A percentile compares a stretch with the other conserved stretches of the same genome.
These are phyloP conservation scores for Yponomeuta malinellus DNA, from an alignment of 2,888 invertebrate genomes.

Conservation along the genomic window DNA sequence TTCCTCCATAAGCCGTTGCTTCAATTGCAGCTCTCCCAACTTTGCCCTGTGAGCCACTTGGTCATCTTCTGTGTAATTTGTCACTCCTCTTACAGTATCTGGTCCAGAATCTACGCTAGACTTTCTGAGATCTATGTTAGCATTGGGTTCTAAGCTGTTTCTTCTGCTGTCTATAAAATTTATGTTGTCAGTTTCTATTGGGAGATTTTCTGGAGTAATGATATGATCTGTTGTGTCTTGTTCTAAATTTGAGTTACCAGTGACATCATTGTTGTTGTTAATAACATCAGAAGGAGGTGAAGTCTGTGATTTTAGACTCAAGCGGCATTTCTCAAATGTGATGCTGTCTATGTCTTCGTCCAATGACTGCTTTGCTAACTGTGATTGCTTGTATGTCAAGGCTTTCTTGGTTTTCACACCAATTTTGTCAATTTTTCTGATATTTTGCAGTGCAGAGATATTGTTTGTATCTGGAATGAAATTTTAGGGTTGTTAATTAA, in stretches of 20 bases:
- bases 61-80: conserved; percentile 56
- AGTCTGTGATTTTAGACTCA: conserved; percentile 47
- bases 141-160: not conserved
- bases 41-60: conserved; percentile 66
- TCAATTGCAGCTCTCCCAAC: conserved; percentile 80
- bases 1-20: conserved; percentile 85
- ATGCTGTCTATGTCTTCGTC: conserved; percentile 52
- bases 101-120: conserved; percentile 36
- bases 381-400: conserved; percentile 36
- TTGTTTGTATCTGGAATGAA: conserved; percentile 6
- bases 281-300: conserved; percentile 24
- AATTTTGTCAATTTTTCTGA: conserved; percentile 40
- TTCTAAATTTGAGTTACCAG: conserved; percentile 23
- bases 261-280: conserved; percentile 26
- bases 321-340: conserved; percentile 59
- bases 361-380: conserved; percentile 37
- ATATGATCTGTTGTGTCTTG: not conserved
- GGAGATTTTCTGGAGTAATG: not conserved
- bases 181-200: not conserved
- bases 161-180: conserved; percentile 23
- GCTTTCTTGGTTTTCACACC: conserved; percentile 35
- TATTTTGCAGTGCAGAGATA: conserved; percentile 20
- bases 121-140: conserved; percentile 18
- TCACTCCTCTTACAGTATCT: conserved; percentile 50
- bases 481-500: not conserved